phyloP scores from a whole-genome alignment of 2,888 invertebrate species.

The Zaprionus lineosus region DNA sequence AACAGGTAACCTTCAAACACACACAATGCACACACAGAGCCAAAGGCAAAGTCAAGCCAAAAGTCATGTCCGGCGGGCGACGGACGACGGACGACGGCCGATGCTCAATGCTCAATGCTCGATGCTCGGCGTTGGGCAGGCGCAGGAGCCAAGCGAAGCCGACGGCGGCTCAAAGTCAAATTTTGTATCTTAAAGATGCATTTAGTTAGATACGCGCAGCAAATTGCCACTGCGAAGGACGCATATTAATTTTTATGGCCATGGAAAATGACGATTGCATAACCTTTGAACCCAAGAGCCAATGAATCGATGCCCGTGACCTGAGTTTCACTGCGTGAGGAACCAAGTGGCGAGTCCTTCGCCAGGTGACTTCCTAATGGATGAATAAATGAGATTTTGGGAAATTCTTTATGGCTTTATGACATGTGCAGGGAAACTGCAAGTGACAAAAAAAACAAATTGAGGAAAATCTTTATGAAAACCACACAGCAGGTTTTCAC shows the following conservation, averaged over 20 bases:
- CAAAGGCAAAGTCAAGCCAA: slow-evolving; percentile 56
- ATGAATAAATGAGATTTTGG: slow-evolving; percentile 51
- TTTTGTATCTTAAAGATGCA: slow-evolving; percentile 33
- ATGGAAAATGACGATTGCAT: slow-evolving; percentile 78
- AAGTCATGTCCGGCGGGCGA: slow-evolving; percentile 65
- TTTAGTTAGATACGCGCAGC: slow-evolving; percentile 57
- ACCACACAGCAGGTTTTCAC: slow-evolving; percentile 67
- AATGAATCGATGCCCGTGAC: too few species aligned
- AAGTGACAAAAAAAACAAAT: slow-evolving; percentile 52
- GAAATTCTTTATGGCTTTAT: slow-evolving; percentile 50
- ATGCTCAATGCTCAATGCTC: too few species aligned
- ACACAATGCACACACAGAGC: slow-evolving; percentile 37
- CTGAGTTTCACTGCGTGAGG: background rate
- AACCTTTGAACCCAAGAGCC: slow-evolving; percentile 37
- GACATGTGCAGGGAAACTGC: slow-evolving; percentile 61
- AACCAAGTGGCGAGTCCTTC: slow-evolving; percentile 35
- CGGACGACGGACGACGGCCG: too few species aligned
- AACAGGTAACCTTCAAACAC: slow-evolving; percentile 73
- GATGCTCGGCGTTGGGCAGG: too few species aligned
- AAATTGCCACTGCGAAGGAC: slow-evolving; percentile 75
- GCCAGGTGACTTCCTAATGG: slow-evolving; percentile 70
- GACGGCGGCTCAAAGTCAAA: slow-evolving; percentile 52
- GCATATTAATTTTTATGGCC: slow-evolving; percentile 80
- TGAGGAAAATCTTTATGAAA: slow-evolving; percentile 37
- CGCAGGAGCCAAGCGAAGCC: slow-evolving; percentile 2